phyloP scores from a whole-genome alignment of 2,113 vertebrate species.

The Blennius ocellaris region DNA sequence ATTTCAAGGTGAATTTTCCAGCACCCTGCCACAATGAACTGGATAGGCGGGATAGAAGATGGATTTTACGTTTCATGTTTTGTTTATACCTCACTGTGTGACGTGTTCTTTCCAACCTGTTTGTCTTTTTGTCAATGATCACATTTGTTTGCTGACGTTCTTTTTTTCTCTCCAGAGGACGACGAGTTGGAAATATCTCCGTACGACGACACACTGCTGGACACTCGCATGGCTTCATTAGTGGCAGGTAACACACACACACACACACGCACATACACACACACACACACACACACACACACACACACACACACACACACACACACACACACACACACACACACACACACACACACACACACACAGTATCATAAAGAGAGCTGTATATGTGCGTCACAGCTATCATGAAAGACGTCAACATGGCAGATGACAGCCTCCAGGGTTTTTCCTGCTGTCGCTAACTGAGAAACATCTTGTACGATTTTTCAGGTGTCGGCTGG shows the following conservation, averaged over 20 bases:
- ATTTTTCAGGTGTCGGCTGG: too few species aligned
- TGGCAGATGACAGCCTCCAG: background rate
- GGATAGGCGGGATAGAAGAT: too few species aligned
- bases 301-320: constrained; percentile 33
- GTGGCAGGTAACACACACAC: constrained; percentile 67
- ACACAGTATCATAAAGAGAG: background rate
- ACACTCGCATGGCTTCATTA: constrained; percentile 75
- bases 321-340: background rate
- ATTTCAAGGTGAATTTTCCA: too few species aligned
- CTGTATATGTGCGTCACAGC: background rate
- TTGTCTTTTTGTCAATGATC: constrained; percentile 7
- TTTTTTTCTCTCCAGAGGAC: constrained; percentile 56
- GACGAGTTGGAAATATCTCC: constrained; percentile 77
- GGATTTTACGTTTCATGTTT: too few species aligned
- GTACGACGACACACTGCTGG: constrained; percentile 67
- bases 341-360: constrained; percentile 7
- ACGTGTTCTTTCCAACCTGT: too few species aligned
- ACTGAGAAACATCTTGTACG: too few species aligned
- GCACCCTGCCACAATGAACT: too few species aligned
- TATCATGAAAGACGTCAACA: constrained; percentile 1
- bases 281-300: too few species aligned
- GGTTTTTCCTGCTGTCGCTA: background rate
- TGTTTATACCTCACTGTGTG: too few species aligned
- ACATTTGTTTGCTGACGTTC: constrained; percentile 15
- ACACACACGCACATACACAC: background rate